A percentile compares a stretch with the other conserved stretches of the same genome.
Evolutionary conservation across 2,888 invertebrate species (phyloP).

Genomic region (Mythimna vitellina): DNA sequence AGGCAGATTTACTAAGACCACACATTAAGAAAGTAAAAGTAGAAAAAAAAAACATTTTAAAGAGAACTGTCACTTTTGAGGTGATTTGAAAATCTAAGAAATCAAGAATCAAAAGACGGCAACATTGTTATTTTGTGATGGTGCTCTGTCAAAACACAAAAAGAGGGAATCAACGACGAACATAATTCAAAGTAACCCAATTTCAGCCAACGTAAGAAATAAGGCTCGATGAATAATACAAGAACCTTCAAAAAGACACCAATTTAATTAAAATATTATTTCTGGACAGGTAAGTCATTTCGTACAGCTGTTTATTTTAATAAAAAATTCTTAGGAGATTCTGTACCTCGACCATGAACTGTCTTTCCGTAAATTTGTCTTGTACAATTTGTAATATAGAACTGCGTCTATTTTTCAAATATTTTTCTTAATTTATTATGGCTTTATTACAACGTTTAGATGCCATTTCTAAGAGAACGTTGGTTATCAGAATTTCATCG

Average conservation of each 20-base stretch:
- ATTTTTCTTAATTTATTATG: conserved; percentile 28
- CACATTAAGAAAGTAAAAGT: no score
- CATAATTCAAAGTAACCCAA: neutral
- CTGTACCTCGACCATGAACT: conserved; percentile 29
- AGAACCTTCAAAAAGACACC: conserved; percentile 9
- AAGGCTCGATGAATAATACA: conserved; percentile 6
- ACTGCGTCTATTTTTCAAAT: conserved; percentile 34
- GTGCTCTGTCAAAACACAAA: neutral
- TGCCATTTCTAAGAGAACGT: neutral
- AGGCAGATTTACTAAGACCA: no score
- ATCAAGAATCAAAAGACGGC: neutral
- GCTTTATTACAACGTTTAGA: conserved; percentile 27
- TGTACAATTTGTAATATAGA: conserved; percentile 44
- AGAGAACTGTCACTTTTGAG: no score
- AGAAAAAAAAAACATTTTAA: no score
- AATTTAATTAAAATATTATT: conserved; percentile 47
- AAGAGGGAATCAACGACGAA: neutral
- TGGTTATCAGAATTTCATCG: conserved; percentile 9
- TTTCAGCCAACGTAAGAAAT: conserved; percentile 12
- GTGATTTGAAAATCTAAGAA: no score
- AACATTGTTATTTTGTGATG: neutral
- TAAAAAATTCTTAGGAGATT: conserved; percentile 39
- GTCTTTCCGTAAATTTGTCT: conserved; percentile 19
- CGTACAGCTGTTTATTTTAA: conserved; percentile 39
- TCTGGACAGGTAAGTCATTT: conserved; percentile 27